These are phyloP conservation scores for Mohoua ochrocephala DNA, from an alignment of 2,113 vertebrate species.

Conservation along the genomic window DNA sequence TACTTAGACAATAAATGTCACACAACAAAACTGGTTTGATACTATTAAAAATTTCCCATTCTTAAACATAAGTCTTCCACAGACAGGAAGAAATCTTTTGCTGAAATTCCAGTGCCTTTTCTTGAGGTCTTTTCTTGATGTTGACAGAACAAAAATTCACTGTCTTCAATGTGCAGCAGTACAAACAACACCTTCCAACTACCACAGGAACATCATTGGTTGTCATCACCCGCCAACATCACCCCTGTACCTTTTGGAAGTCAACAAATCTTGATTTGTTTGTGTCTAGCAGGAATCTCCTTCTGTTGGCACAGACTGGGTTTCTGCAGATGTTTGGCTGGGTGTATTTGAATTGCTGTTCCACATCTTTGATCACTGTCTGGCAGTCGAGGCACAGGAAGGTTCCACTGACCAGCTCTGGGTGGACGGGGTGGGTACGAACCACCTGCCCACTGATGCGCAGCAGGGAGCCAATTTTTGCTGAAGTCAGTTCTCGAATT, in stretches of 20 bases:
- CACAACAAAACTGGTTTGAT: neutral
- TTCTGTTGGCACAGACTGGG: constrained; percentile 93
- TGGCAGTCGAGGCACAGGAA: constrained; percentile 97
- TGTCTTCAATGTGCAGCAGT: fast-evolving
- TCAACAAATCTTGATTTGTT: constrained; percentile 98
- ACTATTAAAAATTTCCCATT: neutral
- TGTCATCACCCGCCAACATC: fast-evolving
- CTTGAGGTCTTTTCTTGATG: neutral
- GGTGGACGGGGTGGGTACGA: constrained; percentile 94
- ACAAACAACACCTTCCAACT: neutral
- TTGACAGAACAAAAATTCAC: neutral
- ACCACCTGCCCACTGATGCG: constrained; percentile 97
- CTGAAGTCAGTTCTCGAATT: constrained; percentile 91
- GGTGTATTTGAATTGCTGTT: constrained; percentile 97
- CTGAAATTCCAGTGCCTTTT: neutral
- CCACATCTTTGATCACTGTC: constrained; percentile 88
- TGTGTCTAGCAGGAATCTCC: constrained; percentile 93
- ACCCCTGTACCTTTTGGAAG: constrained; percentile 89
- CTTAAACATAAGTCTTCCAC: neutral
- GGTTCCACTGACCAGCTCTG: constrained; percentile 92
- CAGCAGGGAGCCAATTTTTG: constrained; percentile 89
- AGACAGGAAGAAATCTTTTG: neutral
- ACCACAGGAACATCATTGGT: neutral
- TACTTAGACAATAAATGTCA: neutral
- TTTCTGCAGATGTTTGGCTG: constrained; percentile 96